A percentile compares a stretch with the other conserved stretches of the same genome.
Evolutionary conservation across 1,140 invertebrate genomes (phyloP).

Genomic region (Papilio aristodemus): DNA sequence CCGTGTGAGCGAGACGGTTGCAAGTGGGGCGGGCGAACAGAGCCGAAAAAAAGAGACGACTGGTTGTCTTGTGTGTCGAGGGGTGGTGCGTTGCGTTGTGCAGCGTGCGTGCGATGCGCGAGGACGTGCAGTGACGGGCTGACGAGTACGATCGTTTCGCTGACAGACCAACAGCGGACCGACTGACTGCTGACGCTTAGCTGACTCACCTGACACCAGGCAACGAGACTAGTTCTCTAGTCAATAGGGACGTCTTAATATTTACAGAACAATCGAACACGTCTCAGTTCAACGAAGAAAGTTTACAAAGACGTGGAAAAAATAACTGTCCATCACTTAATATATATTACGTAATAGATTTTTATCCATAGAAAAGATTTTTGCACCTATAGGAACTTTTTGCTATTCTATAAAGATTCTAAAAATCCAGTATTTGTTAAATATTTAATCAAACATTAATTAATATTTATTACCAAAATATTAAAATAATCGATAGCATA

Average conservation of each 20-base stretch:
- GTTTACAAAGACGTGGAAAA: not conserved
- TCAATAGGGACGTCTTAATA: constrained; percentile 46
- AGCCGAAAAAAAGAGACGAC: constrained; percentile 60
- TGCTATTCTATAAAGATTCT: too few relatives aligned
- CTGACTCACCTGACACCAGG: constrained; percentile 69
- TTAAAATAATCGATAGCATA: too few relatives aligned
- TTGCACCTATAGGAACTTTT: too few relatives aligned
- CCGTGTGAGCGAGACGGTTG: constrained; percentile 55
- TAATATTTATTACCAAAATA: too few relatives aligned
- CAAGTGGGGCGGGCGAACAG: constrained; percentile 30
- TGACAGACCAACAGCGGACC: constrained; percentile 62
- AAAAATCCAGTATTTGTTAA: too few relatives aligned
- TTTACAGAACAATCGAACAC: not conserved
- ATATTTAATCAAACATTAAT: too few relatives aligned
- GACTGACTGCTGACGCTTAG: constrained; percentile 48
- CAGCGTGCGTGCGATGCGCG: constrained; percentile 78
- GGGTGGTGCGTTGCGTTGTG: constrained; percentile 78
- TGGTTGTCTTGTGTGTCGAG: constrained; percentile 58
- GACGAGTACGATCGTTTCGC: constrained; percentile 58
- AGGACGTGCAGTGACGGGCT: constrained; percentile 73
- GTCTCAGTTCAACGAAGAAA: not conserved
- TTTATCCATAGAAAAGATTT: too few relatives aligned
- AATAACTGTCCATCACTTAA: not conserved
- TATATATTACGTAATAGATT: too few relatives aligned
- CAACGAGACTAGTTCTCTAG: constrained; percentile 49